Evolutionary conservation across 2,888 invertebrate genomes (phyloP).

Genomic region (Cephus sareptanus): DNA sequence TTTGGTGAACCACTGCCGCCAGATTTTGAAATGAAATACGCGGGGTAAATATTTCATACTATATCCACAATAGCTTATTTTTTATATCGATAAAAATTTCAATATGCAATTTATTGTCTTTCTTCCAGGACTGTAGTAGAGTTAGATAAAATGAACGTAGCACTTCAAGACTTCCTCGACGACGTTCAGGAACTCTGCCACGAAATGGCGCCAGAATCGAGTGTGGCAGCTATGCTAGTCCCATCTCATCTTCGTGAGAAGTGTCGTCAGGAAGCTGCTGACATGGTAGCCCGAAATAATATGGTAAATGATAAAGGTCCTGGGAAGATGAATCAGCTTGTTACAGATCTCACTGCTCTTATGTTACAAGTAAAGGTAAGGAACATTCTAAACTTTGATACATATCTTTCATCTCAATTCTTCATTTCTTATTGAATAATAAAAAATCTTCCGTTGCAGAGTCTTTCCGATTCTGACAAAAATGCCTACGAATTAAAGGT

Average conservation of each 20-base stretch:
- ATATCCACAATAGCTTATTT: neutral
- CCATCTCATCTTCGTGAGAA: constrained; percentile 89
- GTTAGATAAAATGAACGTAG: constrained; percentile 89
- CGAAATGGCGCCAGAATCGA: constrained; percentile 89
- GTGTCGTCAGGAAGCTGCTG: constrained; percentile 85
- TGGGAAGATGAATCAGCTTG: constrained; percentile 78
- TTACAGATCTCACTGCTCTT: constrained; percentile 89
- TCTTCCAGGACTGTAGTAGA: constrained; percentile 75
- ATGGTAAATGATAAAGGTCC: constrained; percentile 71
- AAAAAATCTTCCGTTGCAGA: constrained; percentile 58
- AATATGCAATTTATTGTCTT: neutral
- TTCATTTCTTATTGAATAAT: constrained; percentile 1
- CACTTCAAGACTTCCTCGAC: constrained; percentile 86
- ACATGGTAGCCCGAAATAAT: constrained; percentile 82
- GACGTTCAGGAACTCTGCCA: constrained; percentile 87
- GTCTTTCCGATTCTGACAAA: constrained; percentile 81
- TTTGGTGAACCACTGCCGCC: constrained; percentile 82
- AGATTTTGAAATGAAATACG: constrained; percentile 93
- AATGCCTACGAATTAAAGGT: constrained; percentile 93
- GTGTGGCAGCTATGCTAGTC: constrained; percentile 86
- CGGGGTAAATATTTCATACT: constrained; percentile 68
- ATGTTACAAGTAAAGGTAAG: constrained; percentile 86
- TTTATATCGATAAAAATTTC: neutral
- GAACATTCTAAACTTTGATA: constrained; percentile 12
- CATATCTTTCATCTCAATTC: constrained; percentile 8